phyloP scores from a whole-genome alignment of 2,888 invertebrate species.

The Napeogenes inachia region DNA sequence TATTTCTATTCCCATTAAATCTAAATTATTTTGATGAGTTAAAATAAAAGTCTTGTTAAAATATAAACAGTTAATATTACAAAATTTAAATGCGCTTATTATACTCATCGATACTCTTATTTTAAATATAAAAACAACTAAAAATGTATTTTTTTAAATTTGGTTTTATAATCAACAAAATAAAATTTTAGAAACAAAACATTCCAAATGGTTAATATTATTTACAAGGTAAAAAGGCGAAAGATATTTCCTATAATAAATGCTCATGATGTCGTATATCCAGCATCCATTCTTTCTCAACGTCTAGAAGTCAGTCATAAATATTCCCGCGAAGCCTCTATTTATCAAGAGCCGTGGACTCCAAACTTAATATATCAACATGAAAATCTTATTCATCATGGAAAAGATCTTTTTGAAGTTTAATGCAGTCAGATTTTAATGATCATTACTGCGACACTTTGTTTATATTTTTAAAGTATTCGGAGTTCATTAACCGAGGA shows the following conservation, averaged over 20 bases:
- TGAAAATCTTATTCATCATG: slow-evolving; percentile 28
- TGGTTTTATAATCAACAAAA: no score
- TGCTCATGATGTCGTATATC: slow-evolving; percentile 32
- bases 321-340: slow-evolving; percentile 32
- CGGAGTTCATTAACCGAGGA: no score
- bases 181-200: neutral
- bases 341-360: slow-evolving; percentile 34
- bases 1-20: no score
- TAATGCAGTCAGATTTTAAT: neutral
- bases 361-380: slow-evolving; percentile 35
- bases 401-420: slow-evolving; percentile 12
- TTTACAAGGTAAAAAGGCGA: neutral
- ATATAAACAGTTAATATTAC: no score
- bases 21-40: no score
- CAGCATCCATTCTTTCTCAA: slow-evolving; percentile 30
- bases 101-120: no score
- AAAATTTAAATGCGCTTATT: no score
- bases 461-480: slow-evolving; percentile 4
- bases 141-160: no score
- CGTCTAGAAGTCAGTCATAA: slow-evolving; percentile 36
- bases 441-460: slow-evolving; percentile 1
- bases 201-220: neutral
- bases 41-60: no score
- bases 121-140: no score
- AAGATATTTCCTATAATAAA: slow-evolving; percentile 26